Evolutionary conservation across 2,888 invertebrate species (phyloP).

Genomic region (Tetanocera ferruginea): DNA sequence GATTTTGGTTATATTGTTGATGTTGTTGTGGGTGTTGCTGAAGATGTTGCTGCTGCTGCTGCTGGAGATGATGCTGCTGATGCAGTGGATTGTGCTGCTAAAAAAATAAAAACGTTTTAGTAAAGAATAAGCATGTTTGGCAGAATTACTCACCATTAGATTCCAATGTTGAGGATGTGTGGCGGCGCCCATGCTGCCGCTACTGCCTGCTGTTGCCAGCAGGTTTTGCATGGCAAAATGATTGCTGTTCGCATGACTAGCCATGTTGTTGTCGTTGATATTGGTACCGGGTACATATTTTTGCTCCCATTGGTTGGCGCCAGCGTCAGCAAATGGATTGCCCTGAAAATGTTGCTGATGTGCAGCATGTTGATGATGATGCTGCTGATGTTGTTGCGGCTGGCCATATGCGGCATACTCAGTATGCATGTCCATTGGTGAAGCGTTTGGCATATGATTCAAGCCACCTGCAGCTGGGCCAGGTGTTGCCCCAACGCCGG

Average conservation of each 20-base stretch:
- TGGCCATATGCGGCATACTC: constrained; percentile 56
- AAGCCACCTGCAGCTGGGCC: constrained; percentile 40
- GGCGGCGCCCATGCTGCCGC: background rate
- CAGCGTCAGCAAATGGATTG: constrained; percentile 56
- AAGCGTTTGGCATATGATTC: constrained; percentile 24
- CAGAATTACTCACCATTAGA: constrained; percentile 48
- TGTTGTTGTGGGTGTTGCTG: constrained; percentile 2
- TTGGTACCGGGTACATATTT: constrained; percentile 55
- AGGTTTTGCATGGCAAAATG: constrained; percentile 60
- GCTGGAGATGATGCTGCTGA: constrained; percentile 53
- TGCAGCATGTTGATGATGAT: constrained; percentile 49
- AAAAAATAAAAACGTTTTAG: background rate
- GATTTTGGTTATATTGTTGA: constrained; percentile 8
- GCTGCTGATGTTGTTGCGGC: constrained; percentile 53
- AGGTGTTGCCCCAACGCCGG: constrained; percentile 32
- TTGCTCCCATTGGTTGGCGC: constrained; percentile 48
- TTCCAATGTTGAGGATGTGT: constrained; percentile 56
- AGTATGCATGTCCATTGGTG: constrained; percentile 42
- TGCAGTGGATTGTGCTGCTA: constrained; percentile 53
- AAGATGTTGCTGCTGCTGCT: constrained; percentile 40
- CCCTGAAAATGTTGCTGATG: constrained; percentile 47
- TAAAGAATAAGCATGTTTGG: background rate
- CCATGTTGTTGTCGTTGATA: constrained; percentile 55
- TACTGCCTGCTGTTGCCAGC: constrained; percentile 51
- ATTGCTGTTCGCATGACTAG: constrained; percentile 54